Evolutionary conservation across 2,797 vertebrate genomes (phyloP).

Genomic region (Chelonia mydas): DNA sequence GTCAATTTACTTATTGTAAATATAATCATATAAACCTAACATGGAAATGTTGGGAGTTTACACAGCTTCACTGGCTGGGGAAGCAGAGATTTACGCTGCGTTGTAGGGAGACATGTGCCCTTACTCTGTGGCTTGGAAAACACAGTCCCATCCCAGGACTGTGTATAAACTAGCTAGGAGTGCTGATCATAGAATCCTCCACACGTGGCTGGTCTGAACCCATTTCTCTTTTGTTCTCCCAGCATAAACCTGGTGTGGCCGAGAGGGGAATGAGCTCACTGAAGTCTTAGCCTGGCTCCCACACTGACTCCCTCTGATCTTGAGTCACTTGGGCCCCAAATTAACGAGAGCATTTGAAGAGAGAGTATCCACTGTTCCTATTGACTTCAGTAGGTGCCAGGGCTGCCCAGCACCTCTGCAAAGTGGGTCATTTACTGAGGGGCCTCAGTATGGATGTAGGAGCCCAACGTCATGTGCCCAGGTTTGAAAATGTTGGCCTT

Average conservation of each 20-base stretch:
- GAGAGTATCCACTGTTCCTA: background rate
- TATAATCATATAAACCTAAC: background rate
- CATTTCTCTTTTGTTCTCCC: too few relatives aligned
- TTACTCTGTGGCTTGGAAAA: background rate
- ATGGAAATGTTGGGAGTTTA: background rate
- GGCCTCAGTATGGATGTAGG: too few relatives aligned
- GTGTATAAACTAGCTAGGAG: background rate
- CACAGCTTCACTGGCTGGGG: background rate
- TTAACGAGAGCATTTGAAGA: background rate
- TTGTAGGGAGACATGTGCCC: accelerated
- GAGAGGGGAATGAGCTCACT: background rate
- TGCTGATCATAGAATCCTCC: too few relatives aligned
- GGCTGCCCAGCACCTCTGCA: background rate
- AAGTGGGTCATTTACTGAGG: background rate
- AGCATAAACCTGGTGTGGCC: background rate
- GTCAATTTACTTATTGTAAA: slow-evolving; percentile 50
- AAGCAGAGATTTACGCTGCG: background rate
- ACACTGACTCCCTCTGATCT: background rate
- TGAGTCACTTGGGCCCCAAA: background rate
- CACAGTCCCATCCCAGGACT: background rate
- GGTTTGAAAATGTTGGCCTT: background rate
- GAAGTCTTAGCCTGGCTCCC: background rate
- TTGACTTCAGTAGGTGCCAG: too few relatives aligned
- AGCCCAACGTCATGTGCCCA: background rate
- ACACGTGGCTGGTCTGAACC: too few relatives aligned